Evolutionary conservation across 2,888 invertebrate genomes (phyloP).

Genomic region (Lepidochrysops patricia): DNA sequence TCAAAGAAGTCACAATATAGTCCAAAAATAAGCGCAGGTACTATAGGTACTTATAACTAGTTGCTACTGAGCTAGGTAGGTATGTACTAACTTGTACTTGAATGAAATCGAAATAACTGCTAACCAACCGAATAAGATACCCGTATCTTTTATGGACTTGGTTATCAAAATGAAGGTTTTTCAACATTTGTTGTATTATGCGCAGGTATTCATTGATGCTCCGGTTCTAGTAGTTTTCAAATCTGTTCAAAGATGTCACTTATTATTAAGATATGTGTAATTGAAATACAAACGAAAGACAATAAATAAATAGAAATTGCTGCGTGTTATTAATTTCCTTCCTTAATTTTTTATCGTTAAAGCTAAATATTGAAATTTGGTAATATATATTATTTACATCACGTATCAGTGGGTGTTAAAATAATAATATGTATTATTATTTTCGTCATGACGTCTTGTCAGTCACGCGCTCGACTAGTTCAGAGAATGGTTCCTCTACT

Average conservation of each 20-base stretch:
- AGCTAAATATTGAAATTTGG: too few relatives aligned
- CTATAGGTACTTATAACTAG: background rate
- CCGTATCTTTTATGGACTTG: background rate
- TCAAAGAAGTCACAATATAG: background rate
- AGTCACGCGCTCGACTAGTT: too few relatives aligned
- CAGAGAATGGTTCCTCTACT: too few relatives aligned
- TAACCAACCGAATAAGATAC: background rate
- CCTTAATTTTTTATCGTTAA: too few relatives aligned
- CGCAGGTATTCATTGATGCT: background rate
- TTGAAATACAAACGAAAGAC: too few relatives aligned
- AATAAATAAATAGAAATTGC: too few relatives aligned
- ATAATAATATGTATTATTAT: too few relatives aligned
- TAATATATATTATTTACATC: too few relatives aligned
- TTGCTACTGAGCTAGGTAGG: slow-evolving; percentile 2
- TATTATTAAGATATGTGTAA: background rate
- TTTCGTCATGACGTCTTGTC: too few relatives aligned
- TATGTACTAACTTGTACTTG: background rate
- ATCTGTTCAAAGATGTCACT: slow-evolving; percentile 3
- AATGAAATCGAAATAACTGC: slow-evolving; percentile 8
- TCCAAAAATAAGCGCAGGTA: background rate
- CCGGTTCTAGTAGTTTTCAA: background rate
- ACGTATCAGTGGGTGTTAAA: too few relatives aligned
- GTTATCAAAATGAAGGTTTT: background rate
- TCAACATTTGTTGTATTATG: slow-evolving; percentile 3
- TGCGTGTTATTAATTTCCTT: too few relatives aligned